Evolutionary conservation across 1,140 invertebrate species (phyloP).

Genomic region (Globodera ellingtonae): DNA sequence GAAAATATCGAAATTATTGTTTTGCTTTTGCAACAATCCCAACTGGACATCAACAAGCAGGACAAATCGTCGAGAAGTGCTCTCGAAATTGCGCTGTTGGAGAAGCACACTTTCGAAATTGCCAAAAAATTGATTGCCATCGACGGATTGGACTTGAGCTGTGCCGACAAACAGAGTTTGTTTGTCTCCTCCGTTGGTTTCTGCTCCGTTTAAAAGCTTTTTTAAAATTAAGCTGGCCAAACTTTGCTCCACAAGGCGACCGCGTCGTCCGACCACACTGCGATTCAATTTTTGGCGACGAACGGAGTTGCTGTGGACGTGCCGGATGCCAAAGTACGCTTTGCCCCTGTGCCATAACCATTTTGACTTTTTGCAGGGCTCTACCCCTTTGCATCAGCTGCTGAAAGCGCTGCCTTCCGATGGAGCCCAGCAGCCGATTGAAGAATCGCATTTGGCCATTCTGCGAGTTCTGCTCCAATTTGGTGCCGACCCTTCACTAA

Average conservation of each 20-base stretch:
- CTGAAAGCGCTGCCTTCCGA: slow-evolving; percentile 33
- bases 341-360: background rate
- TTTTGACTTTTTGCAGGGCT: slow-evolving; percentile 29
- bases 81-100: slow-evolving; percentile 38
- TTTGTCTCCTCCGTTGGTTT: background rate
- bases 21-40: slow-evolving; percentile 37
- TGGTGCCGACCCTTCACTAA: slow-evolving; percentile 40
- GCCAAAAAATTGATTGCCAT: slow-evolving; percentile 38
- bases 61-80: slow-evolving; percentile 35
- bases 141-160: slow-evolving; percentile 28
- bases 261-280: slow-evolving; percentile 26
- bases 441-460: slow-evolving; percentile 42
- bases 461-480: slow-evolving; percentile 40
- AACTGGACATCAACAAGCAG: slow-evolving; percentile 29
- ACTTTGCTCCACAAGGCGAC: slow-evolving; percentile 41
- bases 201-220: background rate
- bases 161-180: slow-evolving; percentile 15
- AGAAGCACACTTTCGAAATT: slow-evolving; percentile 34
- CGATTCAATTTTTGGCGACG: slow-evolving; percentile 43
- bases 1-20: slow-evolving; percentile 37
- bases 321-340: slow-evolving; percentile 29
- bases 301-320: slow-evolving; percentile 36
- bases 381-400: slow-evolving; percentile 40
- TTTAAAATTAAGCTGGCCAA: slow-evolving; percentile 14
- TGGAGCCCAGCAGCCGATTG: slow-evolving; percentile 5